phyloP scores from a whole-genome alignment of 2,888 invertebrate genomes.

The Cybosia mesomella region DNA sequence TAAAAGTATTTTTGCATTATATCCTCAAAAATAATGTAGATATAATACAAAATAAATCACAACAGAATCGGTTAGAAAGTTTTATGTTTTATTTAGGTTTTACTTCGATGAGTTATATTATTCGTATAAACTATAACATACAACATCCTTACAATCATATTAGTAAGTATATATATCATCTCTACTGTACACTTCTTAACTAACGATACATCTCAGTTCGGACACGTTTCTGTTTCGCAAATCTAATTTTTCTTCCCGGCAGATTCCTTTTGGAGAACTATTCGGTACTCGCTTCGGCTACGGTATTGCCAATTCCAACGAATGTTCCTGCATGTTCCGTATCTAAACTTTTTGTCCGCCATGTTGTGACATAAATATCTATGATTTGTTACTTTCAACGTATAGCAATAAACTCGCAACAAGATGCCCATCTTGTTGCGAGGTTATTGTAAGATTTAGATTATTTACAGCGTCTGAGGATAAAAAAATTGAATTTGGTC shows the following conservation, averaged over 20 bases:
- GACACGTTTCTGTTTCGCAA: conserved; percentile 81
- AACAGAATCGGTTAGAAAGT: too few relatives aligned
- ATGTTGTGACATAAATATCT: conserved; percentile 39
- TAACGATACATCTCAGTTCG: conserved; percentile 53
- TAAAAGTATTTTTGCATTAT: too few relatives aligned
- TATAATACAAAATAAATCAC: too few relatives aligned
- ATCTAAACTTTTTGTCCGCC: conserved; percentile 48
- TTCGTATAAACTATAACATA: not conserved
- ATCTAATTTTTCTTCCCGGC: conserved; percentile 79
- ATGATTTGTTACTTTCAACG: conserved; percentile 37
- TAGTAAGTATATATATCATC: not conserved
- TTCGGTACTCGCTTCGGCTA: conserved; percentile 62
- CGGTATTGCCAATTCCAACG: conserved; percentile 76
- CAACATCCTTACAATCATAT: not conserved
- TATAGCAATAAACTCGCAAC: too few relatives aligned
- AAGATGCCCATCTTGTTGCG: conserved; percentile 22
- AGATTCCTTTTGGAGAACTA: conserved; percentile 81
- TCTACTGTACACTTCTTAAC: conserved; percentile 45
- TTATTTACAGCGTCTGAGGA: not conserved
- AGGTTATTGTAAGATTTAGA: conserved; percentile 9
- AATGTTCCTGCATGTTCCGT: conserved; percentile 52
- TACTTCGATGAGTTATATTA: not conserved
- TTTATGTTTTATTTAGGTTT: too few relatives aligned
- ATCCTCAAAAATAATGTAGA: too few relatives aligned
- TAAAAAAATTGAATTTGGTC: not conserved